Percentiles rank a stretch among this genome's conserved stretches.
These are phyloP conservation scores for Urocynchramus pylzowi DNA, from an alignment of 2,113 vertebrate species.

Conservation along the genomic window DNA sequence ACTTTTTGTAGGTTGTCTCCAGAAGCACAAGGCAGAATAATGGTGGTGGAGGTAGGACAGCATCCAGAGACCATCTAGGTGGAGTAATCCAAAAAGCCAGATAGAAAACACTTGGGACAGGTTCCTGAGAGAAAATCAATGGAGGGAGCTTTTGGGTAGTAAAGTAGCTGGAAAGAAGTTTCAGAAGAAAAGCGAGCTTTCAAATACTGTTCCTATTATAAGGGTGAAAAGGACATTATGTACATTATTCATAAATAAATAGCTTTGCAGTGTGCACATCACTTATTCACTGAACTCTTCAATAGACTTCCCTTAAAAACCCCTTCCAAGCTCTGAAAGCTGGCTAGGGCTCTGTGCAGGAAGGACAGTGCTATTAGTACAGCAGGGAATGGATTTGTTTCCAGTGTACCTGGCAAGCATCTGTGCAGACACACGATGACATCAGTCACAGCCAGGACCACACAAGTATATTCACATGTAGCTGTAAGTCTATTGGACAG, in stretches of 20 bases:
- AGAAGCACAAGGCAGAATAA: not conserved
- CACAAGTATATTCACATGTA: conserved; percentile 21
- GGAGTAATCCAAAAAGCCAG: not conserved
- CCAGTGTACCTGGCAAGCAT: conserved; percentile 22
- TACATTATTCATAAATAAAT: not conserved
- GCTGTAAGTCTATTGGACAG: not conserved
- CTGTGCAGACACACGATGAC: not conserved
- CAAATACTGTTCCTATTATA: not conserved
- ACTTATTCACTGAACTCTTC: not conserved
- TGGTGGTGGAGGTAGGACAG: not conserved
- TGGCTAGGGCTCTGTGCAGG: not conserved
- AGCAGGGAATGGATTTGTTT: not conserved
- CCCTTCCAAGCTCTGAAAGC: not conserved
- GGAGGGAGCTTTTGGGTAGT: not conserved
- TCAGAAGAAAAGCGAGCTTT: not conserved
- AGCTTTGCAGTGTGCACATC: not conserved
- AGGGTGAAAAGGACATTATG: not conserved
- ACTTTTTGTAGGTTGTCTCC: not conserved
- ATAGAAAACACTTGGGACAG: not conserved
- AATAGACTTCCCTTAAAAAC: not conserved
- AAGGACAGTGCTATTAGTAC: not conserved
- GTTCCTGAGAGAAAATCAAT: not conserved
- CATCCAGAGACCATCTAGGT: not conserved
- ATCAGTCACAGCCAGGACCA: conserved; percentile 45
- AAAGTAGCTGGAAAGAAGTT: not conserved